These are phyloP conservation scores for Brachynemurus nebulosus DNA, from an alignment of 2,888 invertebrate genomes.

Conservation along the genomic window DNA sequence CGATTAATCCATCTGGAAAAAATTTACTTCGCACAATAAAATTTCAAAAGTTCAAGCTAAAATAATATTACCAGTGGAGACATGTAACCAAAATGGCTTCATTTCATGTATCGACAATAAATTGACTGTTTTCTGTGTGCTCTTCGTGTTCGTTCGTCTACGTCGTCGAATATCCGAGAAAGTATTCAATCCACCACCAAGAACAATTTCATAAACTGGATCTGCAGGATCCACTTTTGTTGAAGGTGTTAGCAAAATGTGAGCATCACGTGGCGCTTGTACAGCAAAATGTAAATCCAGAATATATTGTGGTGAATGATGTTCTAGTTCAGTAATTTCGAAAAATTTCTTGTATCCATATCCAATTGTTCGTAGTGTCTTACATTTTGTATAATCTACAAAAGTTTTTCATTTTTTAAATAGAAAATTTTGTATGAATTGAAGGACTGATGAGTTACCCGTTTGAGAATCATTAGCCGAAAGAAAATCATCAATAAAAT, in stretches of 20 bases:
- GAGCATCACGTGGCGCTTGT: constrained; percentile 51
- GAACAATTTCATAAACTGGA: constrained; percentile 56
- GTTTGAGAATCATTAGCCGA: no score
- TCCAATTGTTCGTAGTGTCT: constrained; percentile 40
- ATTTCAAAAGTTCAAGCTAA: neutral
- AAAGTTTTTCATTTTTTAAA: no score
- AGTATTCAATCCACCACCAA: constrained; percentile 57
- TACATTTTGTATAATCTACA: constrained; percentile 33
- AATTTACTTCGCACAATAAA: neutral
- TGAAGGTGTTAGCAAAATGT: constrained; percentile 46
- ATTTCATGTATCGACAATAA: constrained; percentile 46
- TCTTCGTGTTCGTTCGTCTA: constrained; percentile 41
- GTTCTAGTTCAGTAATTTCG: constrained; percentile 25
- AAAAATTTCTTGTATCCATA: constrained; percentile 46
- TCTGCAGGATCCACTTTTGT: constrained; percentile 32
- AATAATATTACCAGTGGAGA: constrained; percentile 35
- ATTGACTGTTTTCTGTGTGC: constrained; percentile 38
- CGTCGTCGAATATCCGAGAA: constrained; percentile 51
- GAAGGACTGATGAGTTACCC: no score
- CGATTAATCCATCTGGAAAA: constrained; percentile 41
- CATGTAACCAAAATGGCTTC: constrained; percentile 50
- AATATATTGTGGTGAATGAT: neutral
- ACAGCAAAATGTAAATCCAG: constrained; percentile 53
- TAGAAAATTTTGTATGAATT: no score
- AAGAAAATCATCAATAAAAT: no score